Evolutionary conservation across 2,888 invertebrate species (phyloP).

Genomic region (Aradus depressus): DNA sequence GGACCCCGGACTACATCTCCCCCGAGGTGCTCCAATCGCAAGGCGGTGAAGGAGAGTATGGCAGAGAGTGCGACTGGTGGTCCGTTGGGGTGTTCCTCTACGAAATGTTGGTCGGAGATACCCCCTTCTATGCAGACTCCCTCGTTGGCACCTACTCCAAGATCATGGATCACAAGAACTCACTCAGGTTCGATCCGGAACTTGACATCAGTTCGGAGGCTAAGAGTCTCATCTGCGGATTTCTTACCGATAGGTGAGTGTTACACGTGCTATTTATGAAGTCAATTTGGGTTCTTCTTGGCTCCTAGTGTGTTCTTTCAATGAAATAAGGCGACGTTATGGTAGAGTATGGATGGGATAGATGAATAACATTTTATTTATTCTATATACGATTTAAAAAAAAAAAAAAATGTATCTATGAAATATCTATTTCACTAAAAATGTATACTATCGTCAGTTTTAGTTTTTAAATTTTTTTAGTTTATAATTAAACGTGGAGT

Average conservation of each 20-base stretch:
- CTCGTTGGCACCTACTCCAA: slow-evolving; percentile 96
- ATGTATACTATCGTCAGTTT: too few relatives aligned
- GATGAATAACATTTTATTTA: too few relatives aligned
- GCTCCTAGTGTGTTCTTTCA: too few relatives aligned
- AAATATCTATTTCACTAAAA: too few relatives aligned
- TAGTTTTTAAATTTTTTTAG: too few relatives aligned
- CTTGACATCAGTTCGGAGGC: slow-evolving; percentile 82
- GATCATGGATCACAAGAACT: slow-evolving; percentile 97
- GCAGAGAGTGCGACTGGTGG: slow-evolving; percentile 99
- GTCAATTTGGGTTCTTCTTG: too few relatives aligned
- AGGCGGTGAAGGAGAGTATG: slow-evolving; percentile 90
- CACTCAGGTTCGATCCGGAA: slow-evolving; percentile 83
- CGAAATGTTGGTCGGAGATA: slow-evolving; percentile 97
- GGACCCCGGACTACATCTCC: slow-evolving; percentile 98
- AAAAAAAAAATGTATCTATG: too few relatives aligned
- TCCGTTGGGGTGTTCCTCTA: slow-evolving; percentile 97
- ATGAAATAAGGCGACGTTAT: too few relatives aligned
- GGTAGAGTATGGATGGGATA: too few relatives aligned
- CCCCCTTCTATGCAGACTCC: slow-evolving; percentile 95
- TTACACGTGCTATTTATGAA: too few relatives aligned
- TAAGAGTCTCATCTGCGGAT: slow-evolving; percentile 80
- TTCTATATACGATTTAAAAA: too few relatives aligned
- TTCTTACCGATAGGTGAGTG: slow-evolving; percentile 73
- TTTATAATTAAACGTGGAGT: too few relatives aligned
- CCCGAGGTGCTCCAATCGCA: slow-evolving; percentile 97